Percentiles rank a stretch among this genome's conserved stretches.
Conservation (phyloP, 2,113 vertebrate species). For the Gymnocephalus cernua region DNA sequence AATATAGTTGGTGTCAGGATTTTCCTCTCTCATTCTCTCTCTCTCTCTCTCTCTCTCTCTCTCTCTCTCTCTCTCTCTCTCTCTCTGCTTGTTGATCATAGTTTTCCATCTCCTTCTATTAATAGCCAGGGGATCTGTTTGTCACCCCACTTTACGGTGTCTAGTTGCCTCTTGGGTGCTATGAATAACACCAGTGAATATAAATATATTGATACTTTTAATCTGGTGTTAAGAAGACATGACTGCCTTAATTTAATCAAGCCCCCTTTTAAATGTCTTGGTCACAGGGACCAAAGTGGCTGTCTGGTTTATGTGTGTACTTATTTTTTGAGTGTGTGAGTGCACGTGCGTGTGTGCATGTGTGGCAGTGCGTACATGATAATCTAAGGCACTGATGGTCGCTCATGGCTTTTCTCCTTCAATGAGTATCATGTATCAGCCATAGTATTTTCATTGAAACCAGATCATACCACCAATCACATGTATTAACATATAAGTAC, state of each 20-base stretch:
- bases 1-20: slow-evolving; percentile 35
- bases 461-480: slow-evolving; percentile 59
- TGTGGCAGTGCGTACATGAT: slow-evolving; percentile 9
- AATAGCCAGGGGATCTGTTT: slow-evolving; percentile 75
- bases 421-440: slow-evolving; percentile 64
- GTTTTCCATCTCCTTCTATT: slow-evolving; percentile 73
- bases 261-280: slow-evolving; percentile 55
- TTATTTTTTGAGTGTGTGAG: neutral
- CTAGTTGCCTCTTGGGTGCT: slow-evolving; percentile 78
- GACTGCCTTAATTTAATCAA: slow-evolving; percentile 79
- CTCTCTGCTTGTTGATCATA: slow-evolving; percentile 47
- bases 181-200: slow-evolving; percentile 76
- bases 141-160: slow-evolving; percentile 77
- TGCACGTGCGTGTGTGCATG: slow-evolving; percentile 37
- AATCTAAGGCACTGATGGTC: slow-evolving; percentile 37
- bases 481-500: slow-evolving; percentile 66
- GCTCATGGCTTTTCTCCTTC: slow-evolving; percentile 51
- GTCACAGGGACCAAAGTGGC: slow-evolving; percentile 27
- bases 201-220: slow-evolving; percentile 65
- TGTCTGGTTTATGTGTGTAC: slow-evolving; percentile 3
- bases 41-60: slow-evolving; percentile 8
- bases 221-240: slow-evolving; percentile 69
- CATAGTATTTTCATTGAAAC: slow-evolving; percentile 79
- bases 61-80: slow-evolving; percentile 21
- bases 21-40: slow-evolving; percentile 9